phyloP scores from a whole-genome alignment of 2,113 vertebrate genomes.

The Eulacestoma nigropectus region DNA sequence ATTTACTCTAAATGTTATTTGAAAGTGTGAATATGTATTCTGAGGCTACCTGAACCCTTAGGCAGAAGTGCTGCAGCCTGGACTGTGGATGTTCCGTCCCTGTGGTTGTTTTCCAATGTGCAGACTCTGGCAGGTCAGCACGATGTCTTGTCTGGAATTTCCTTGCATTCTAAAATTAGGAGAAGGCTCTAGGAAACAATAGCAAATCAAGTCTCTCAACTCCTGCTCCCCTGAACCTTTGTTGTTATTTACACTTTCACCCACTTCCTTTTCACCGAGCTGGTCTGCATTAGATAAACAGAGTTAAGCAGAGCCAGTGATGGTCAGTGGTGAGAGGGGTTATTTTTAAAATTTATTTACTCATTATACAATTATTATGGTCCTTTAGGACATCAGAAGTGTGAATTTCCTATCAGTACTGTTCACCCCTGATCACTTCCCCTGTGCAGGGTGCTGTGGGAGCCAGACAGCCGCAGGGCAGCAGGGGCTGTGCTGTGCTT shows the following conservation, averaged over 20 bases:
- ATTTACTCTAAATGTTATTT: not conserved
- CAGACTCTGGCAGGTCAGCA: not conserved
- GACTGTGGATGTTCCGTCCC: not conserved
- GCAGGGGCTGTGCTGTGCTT: not conserved
- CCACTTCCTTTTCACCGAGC: not conserved
- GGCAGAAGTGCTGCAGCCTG: not conserved
- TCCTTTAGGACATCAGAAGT: not conserved
- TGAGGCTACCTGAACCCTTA: not conserved
- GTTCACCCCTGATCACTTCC: not conserved
- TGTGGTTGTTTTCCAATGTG: not conserved
- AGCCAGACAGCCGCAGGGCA: rapidly evolving
- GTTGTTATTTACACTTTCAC: conserved; percentile 31
- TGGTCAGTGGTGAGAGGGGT: not conserved
- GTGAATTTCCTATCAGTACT: rapidly evolving
- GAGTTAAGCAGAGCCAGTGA: rapidly evolving
- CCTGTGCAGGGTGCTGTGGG: rapidly evolving
- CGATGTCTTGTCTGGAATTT: conserved; percentile 42
- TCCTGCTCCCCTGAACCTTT: not conserved
- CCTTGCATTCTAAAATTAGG: conserved; percentile 50
- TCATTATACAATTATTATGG: not conserved
- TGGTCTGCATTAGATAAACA: not conserved
- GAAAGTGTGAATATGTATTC: rapidly evolving
- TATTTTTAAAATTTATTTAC: not conserved
- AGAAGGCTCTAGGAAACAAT: conserved; percentile 29
- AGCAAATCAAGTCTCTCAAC: not conserved